Base-by-base conservation (phyloP, 2,888 invertebrate species). In the Candidula unifasciata region DNA sequence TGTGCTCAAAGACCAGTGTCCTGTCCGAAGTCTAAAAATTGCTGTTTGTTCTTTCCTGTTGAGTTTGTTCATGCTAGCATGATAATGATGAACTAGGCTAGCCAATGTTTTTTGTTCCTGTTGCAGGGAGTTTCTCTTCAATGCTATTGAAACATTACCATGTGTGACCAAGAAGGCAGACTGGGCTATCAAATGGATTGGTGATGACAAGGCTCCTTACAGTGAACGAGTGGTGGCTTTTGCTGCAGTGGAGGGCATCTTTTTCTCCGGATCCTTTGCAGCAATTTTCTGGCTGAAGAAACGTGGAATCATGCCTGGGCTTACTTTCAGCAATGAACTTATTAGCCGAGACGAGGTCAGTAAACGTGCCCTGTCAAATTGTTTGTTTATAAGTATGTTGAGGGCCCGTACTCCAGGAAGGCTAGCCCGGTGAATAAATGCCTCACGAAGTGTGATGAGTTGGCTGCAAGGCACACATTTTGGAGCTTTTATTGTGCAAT, bases 201-300 rank as follows among this genome's bases (percentile, higher is more conserved):
- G 89, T 83, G 96, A 96, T 69, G 96, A 97, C 88, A 95, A 96
- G 8, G 97, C 99, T 0, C 96, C 97, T 3, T 99, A 98, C 94
- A 98, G 96, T 0, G 99, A 99, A 94, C 95, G 99, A 83, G 96
- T 99, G 35, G 96, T 99, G 71, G 99, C 99, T 0, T 99, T 99
- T 94, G 99, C 99, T 1, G 97, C 99, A 0, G 99, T 99, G 0
- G 99, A 99, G 93, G 99, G 99, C 2, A 99, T 99, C 86, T 99
- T 99, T 95, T 99, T 99, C 94, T 99, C 98, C 71, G 99, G 99
- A 52, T 98, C 98, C 92, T 99, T 99, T 94, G 99, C 99, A 0
- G 96, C 99, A 0, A 99, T 99, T 90, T 99, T 99, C 94, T 99
- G 99, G 99, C 94, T 99, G 81, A 99, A 99, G 94, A 99, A 99